Evolutionary conservation across 2,888 invertebrate species (phyloP).

Genomic region (Colletes collaris): DNA sequence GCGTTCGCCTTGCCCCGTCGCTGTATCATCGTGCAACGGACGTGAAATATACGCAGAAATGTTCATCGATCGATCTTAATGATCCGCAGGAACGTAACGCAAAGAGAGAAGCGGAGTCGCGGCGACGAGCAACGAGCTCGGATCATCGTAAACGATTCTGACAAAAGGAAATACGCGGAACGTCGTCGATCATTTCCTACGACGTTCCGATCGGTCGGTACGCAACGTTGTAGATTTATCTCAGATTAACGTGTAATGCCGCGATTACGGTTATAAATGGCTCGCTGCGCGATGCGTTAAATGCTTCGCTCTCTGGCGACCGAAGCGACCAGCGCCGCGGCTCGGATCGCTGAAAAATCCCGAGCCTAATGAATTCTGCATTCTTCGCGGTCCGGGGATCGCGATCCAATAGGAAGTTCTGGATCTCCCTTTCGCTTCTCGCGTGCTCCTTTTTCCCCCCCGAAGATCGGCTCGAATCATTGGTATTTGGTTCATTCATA

Average conservation of each 20-base stretch:
- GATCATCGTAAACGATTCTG: slow-evolving; percentile 46
- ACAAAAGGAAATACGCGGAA: slow-evolving; percentile 45
- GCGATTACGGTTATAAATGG: slow-evolving; percentile 56
- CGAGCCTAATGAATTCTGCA: slow-evolving; percentile 6
- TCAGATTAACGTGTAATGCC: slow-evolving; percentile 49
- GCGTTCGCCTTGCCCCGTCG: slow-evolving; percentile 19
- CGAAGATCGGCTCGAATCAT: no score
- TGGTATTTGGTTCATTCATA: no score
- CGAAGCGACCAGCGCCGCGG: not conserved
- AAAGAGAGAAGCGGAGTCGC: not conserved
- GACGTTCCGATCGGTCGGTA: slow-evolving; percentile 40
- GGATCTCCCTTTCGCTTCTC: not conserved
- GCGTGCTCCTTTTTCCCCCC: not conserved
- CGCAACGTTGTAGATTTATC: slow-evolving; percentile 39
- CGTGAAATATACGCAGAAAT: slow-evolving; percentile 45
- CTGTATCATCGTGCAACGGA: slow-evolving; percentile 18
- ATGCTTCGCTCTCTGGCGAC: slow-evolving; percentile 10
- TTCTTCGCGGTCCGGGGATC: slow-evolving; percentile 1
- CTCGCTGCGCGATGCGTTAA: slow-evolving; percentile 25
- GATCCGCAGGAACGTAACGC: slow-evolving; percentile 37
- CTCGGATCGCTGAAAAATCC: not conserved
- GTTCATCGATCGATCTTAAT: slow-evolving; percentile 53
- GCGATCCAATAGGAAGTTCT: not conserved
- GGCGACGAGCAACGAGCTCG: slow-evolving; percentile 6
- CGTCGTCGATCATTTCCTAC: slow-evolving; percentile 54